Conservation (phyloP, 2,113 vertebrate species). For the Odocoileus hemionus region DNA sequence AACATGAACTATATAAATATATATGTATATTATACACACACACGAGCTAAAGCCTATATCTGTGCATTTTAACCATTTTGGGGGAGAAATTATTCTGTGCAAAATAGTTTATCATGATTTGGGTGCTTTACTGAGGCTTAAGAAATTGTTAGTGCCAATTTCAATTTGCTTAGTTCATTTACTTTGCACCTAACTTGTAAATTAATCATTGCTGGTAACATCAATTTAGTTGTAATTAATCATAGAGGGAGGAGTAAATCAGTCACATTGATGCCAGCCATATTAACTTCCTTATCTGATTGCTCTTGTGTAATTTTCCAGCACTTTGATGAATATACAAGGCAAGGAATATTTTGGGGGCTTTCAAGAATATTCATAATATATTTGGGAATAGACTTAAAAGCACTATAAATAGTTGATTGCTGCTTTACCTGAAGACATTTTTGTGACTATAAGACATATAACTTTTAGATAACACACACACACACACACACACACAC, state of each 20-base stretch:
- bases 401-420: constrained; percentile 41
- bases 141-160: constrained; percentile 76
- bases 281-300: constrained; percentile 81
- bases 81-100: constrained; percentile 35
- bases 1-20: background rate
- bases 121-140: constrained; percentile 71
- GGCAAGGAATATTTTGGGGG: constrained; percentile 60
- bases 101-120: constrained; percentile 52
- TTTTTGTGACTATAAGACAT: background rate
- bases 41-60: background rate
- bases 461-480: background rate
- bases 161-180: constrained; percentile 82
- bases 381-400: constrained; percentile 32
- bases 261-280: constrained; percentile 76
- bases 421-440: constrained; percentile 1
- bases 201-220: constrained; percentile 85
- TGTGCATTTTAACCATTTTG: constrained; percentile 10
- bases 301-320: constrained; percentile 78
- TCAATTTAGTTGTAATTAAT: constrained; percentile 85
- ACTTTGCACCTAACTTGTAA: constrained; percentile 80
- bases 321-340: constrained; percentile 73
- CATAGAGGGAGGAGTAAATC: constrained; percentile 79
- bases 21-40: background rate
- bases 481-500: background rate
- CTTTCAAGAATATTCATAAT: constrained; percentile 41